Base-by-base conservation (phyloP, 2,888 invertebrate species). In the Drosophila histrio region DNA sequence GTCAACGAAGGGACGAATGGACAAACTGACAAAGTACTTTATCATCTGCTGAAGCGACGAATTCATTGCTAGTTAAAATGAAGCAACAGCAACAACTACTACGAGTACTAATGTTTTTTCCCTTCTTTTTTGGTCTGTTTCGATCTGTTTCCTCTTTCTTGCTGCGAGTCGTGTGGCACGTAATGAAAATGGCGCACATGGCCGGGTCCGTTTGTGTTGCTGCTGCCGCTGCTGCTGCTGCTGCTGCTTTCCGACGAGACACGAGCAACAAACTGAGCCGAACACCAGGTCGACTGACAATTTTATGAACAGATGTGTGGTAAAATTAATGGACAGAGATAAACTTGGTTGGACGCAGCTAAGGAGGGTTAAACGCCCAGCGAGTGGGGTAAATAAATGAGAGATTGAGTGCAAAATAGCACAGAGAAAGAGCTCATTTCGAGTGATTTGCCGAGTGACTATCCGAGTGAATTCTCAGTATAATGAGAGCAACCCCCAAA, bases 311-410 rank as follows among this genome's bases (percentile, higher is more conserved):
- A 84, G 84, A 84, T 84, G 84, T 84, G 84, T 70, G 89, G 84
- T 86, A 81, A 88, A 86, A 84, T 84, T 84, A 88, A 84, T 84
- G 89, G 89, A 88, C 89, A 84, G 86, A 82, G 82, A 82, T 82
- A 82, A 88, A 80, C 79, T 77, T 70, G 74, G 26, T 30, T 46
- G 50, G 50, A 28, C 46, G 43, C 17, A 43, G 64, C 71, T 32
- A 64, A 59, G 47, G 87, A 65, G 88, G 81, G 81, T 79, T 87
- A 70, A 77, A 69, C 43, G 50, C 11, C 49, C 41, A 32, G 30
- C 36, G 47, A 47, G 53, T 59, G 56, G 38, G 47, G 32, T 49
- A 24, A 38, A 30, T 22, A 49, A 54, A 43, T 13, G 56, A 19
- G 17, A 11, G 30, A 24, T 43, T 15, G 54, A 28, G 47, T 17